phyloP scores from a whole-genome alignment of 2,888 invertebrate species.

The Eristalinus aeneus region DNA sequence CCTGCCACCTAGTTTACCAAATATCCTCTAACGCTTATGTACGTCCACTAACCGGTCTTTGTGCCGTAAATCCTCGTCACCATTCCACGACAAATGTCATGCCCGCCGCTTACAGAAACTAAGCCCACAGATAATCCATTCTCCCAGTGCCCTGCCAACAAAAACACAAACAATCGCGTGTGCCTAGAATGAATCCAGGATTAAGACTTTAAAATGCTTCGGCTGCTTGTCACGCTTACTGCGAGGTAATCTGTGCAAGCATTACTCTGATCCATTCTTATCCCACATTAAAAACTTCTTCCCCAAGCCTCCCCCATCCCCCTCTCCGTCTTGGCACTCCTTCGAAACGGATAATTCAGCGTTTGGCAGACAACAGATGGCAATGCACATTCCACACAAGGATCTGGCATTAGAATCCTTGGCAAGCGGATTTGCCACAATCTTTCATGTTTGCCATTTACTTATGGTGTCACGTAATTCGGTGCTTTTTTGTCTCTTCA shows the following conservation, averaged over 20 bases:
- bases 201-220: conserved; percentile 49
- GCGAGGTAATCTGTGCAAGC: conserved; percentile 64
- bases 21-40: too few relatives aligned
- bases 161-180: not conserved
- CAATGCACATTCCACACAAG: conserved; percentile 51
- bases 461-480: conserved; percentile 61
- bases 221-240: conserved; percentile 65
- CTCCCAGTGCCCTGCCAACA: not conserved
- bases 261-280: conserved; percentile 60
- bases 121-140: conserved; percentile 39
- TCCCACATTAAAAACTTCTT: conserved; percentile 37
- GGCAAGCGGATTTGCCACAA: conserved; percentile 48
- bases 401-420: conserved; percentile 53
- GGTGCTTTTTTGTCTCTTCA: not conserved
- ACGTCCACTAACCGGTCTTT: not conserved
- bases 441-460: conserved; percentile 46
- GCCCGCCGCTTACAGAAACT: conserved; percentile 3
- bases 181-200: not conserved
- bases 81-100: conserved; percentile 15
- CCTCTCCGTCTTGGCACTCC: not conserved
- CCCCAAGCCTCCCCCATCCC: not conserved
- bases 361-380: conserved; percentile 33
- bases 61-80: not conserved
- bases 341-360: not conserved
- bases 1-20: too few relatives aligned